A percentile compares a stretch with the other conserved stretches of the same genome.
Evolutionary conservation across 2,797 vertebrate species (phyloP).

Genomic region (Mormyrus hasselquistii): DNA sequence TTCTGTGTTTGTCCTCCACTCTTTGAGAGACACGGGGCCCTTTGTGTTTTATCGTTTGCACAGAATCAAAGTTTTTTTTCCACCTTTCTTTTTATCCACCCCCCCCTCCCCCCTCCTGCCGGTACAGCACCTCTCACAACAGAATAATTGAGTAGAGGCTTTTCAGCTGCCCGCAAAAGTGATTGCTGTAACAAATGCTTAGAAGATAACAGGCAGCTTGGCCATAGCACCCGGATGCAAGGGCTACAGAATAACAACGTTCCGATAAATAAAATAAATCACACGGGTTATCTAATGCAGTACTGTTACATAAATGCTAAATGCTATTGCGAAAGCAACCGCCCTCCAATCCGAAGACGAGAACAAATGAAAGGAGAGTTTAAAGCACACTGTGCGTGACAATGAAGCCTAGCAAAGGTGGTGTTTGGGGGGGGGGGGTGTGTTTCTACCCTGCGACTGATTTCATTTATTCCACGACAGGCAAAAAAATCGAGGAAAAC

Average conservation of each 20-base stretch:
- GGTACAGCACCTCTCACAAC: not conserved
- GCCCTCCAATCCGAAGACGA: not conserved
- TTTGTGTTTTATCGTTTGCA: not conserved
- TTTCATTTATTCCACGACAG: not conserved
- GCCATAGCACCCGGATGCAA: not conserved
- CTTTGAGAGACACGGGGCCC: not conserved
- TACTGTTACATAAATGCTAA: not conserved
- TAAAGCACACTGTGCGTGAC: not conserved
- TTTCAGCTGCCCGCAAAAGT: not conserved
- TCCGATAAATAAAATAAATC: conserved; percentile 13
- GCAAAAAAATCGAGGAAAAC: not conserved
- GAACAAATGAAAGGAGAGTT: not conserved
- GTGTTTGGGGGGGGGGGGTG: not conserved
- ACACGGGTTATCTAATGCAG: not conserved
- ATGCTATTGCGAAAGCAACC: not conserved
- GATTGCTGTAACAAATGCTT: not conserved
- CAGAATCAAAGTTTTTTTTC: not conserved
- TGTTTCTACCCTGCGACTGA: no score
- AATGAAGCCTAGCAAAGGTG: not conserved
- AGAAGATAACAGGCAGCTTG: not conserved
- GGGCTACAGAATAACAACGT: not conserved
- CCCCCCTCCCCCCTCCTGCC: not conserved
- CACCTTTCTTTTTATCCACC: not conserved
- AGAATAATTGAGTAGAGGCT: not conserved
- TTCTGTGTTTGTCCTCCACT: not conserved